Conservation (phyloP, 2,113 vertebrate genomes). For the Sinocyclocheilus rhinocerous region DNA sequence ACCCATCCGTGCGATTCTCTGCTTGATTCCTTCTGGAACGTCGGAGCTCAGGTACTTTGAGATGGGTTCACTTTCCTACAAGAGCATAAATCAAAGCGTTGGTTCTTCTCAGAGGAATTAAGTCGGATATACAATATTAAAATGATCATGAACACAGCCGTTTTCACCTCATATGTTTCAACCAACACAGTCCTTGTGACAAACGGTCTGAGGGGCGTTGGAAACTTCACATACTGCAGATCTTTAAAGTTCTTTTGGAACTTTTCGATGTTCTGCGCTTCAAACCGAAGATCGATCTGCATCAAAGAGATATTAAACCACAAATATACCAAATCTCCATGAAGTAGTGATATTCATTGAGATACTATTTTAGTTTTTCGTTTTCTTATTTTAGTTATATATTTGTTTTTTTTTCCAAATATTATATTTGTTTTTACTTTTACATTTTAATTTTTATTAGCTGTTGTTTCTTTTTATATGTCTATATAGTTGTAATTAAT, state of each 20-base stretch:
- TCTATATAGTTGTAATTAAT: not conserved
- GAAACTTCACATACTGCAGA: slow-evolving; percentile 87
- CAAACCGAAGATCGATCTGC: slow-evolving; percentile 90
- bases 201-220: slow-evolving; percentile 86
- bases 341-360: not conserved
- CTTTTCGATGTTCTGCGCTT: slow-evolving; percentile 89
- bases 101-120: too few species aligned
- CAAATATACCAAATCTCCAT: not conserved
- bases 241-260: slow-evolving; percentile 87
- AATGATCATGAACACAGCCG: not conserved
- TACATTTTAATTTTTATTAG: not conserved
- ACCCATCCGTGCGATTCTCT: slow-evolving; percentile 87
- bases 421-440: too few species aligned
- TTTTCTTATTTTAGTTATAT: too few species aligned
- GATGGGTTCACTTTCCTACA: slow-evolving; percentile 90
- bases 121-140: not conserved
- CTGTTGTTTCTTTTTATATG: not conserved
- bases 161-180: slow-evolving; percentile 89
- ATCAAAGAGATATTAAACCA: slow-evolving; percentile 30
- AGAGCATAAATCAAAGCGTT: not conserved
- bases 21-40: slow-evolving; percentile 77
- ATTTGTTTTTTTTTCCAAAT: too few species aligned
- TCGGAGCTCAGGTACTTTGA: slow-evolving; percentile 81
- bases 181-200: slow-evolving; percentile 87
- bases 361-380: not conserved